Evolutionary conservation across 2,888 invertebrate genomes (phyloP).

Genomic region (Merodon equestris): DNA sequence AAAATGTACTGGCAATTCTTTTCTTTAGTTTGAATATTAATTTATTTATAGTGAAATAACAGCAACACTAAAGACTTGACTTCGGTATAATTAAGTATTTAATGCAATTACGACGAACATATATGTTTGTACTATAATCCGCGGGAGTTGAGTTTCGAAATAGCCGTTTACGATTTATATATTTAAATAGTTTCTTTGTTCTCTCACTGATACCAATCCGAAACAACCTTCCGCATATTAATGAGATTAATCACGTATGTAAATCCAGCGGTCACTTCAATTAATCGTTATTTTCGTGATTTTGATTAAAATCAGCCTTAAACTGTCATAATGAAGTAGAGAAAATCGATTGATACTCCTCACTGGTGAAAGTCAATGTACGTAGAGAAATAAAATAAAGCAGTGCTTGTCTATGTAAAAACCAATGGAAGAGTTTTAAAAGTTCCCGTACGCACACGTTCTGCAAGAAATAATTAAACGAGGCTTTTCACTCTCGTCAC

Average conservation of each 20-base stretch:
- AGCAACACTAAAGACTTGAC: no score
- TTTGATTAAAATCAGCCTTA: conserved; percentile 38
- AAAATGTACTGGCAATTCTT: no score
- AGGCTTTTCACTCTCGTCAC: conserved; percentile 4
- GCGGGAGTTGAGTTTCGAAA: conserved; percentile 40
- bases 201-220: conserved; percentile 58
- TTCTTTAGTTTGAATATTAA: no score
- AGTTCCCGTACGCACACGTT: conserved; percentile 41
- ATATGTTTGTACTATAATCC: neutral
- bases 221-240: conserved; percentile 55
- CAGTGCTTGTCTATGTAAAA: conserved; percentile 2
- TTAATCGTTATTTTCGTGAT: conserved; percentile 44
- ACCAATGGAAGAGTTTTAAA: conserved; percentile 22
- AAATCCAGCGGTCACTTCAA: conserved; percentile 56
- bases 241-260: conserved; percentile 54
- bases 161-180: conserved; percentile 58
- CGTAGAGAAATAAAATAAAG: conserved; percentile 14
- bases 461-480: conserved; percentile 56
- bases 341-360: conserved; percentile 26
- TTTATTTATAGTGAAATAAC: no score
- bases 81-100: conserved; percentile 36
- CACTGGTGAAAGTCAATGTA: conserved; percentile 51
- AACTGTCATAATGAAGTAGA: conserved; percentile 51
- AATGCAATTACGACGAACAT: conserved; percentile 24
- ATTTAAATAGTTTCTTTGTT: conserved; percentile 61